phyloP scores from a whole-genome alignment of 2,797 vertebrate genomes.

The Schizothorax lantsangensis region DNA sequence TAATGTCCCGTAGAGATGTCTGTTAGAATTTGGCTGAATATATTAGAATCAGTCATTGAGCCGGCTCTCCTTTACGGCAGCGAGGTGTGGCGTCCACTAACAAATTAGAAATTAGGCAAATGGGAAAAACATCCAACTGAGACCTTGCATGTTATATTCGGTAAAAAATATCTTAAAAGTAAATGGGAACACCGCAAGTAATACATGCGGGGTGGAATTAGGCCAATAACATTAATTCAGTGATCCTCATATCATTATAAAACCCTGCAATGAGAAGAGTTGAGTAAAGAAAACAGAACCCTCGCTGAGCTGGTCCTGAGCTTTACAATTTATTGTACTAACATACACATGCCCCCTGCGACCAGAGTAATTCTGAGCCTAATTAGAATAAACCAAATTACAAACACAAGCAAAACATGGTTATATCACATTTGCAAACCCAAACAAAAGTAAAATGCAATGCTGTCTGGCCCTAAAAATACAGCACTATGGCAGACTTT shows the following conservation, averaged over 20 bases:
- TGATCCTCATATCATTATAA: constrained; percentile 32
- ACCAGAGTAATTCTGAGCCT: constrained; percentile 13
- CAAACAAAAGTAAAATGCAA: constrained; percentile 25
- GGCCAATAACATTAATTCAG: constrained; percentile 35
- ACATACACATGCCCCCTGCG: background rate
- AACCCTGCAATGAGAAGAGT: constrained; percentile 15
- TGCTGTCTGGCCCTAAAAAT: constrained; percentile 21
- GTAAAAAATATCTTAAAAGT: constrained; percentile 29
- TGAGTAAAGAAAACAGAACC: constrained; percentile 33
- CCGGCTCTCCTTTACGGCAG: constrained; percentile 16
- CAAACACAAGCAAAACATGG: constrained; percentile 19
- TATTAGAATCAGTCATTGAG: constrained; percentile 41
- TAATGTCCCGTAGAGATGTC: constrained; percentile 37
- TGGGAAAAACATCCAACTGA: constrained; percentile 36
- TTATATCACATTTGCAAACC: constrained; percentile 3
- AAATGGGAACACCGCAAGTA: constrained; percentile 14
- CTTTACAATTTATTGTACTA: constrained; percentile 18
- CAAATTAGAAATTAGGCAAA: constrained; percentile 41
- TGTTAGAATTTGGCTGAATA: constrained; percentile 33
- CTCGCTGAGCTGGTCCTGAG: constrained; percentile 17
- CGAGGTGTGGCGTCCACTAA: constrained; percentile 34
- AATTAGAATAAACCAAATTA: constrained; percentile 32
- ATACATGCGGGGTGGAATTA: constrained; percentile 18
- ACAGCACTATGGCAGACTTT: background rate
- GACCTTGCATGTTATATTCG: constrained; percentile 15